Base-by-base conservation (phyloP, 2,888 invertebrate genomes). In the Vesta saturnalis region DNA sequence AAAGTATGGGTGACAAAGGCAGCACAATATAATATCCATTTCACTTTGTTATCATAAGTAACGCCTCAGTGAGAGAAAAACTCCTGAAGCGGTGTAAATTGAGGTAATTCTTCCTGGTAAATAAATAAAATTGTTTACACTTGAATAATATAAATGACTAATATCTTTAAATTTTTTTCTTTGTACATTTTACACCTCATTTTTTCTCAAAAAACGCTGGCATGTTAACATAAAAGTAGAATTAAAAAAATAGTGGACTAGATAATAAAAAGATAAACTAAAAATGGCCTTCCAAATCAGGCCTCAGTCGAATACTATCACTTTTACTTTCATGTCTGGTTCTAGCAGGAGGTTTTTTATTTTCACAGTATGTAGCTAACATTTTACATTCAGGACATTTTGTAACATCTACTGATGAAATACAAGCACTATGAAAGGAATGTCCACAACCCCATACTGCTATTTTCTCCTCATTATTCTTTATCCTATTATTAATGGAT, bases 11-110 rank as follows among this genome's bases (percentile, higher is more conserved):
- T n/a, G n/a, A n/a, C n/a, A n/a, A n/a, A n/a, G n/a, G 18, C 88
- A 90, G 69, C 88, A 91, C 76, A 92, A 91, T 81, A 88, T 88
- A 75, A 83, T n/a, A n/a, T n/a, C n/a, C n/a, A n/a, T n/a, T n/a
- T n/a, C n/a, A n/a, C 85, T 43, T 79, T 85, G 14, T 86, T 85
- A 78, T 80, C 81, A 21, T 58, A 56, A 49, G 15, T 14, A 49
- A 18, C 47, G n/a, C 47, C 1, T 49, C 15, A 18, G 47, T 3
- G 47, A 49, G 5, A 49, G 18, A 18, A 14, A 15, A 18, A 49
- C n/a, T n/a, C n/a, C n/a, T n/a, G n/a, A n/a, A n/a, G n/a, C n/a
- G n/a, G n/a, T n/a, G n/a, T n/a, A n/a, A n/a, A n/a, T n/a, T n/a
- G n/a, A n/a, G n/a, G n/a, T n/a, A n/a, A n/a, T n/a, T n/a, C n/a